These are phyloP conservation scores for Trichogramma dendrolimi DNA, from an alignment of 2,888 invertebrate species.

Conservation along the genomic window DNA sequence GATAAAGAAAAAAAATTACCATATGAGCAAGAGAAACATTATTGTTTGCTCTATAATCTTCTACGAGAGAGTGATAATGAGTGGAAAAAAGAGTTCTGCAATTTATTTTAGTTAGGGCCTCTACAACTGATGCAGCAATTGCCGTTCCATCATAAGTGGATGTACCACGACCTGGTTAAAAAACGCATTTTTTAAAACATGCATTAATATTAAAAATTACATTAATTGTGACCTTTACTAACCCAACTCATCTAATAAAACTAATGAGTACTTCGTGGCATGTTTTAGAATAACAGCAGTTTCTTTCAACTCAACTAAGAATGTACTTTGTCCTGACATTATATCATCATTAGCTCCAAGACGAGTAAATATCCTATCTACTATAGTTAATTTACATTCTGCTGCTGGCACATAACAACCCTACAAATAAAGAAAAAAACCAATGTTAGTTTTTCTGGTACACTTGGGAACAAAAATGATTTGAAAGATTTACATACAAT, in stretches of 20 bases:
- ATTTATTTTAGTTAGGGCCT: constrained; percentile 66
- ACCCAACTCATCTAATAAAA: constrained; percentile 83
- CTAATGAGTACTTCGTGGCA: constrained; percentile 63
- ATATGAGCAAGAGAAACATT: constrained; percentile 79
- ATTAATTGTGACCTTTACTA: constrained; percentile 30
- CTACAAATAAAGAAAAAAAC: constrained; percentile 54
- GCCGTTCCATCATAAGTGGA: constrained; percentile 97
- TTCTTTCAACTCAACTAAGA: constrained; percentile 89
- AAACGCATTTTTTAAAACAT: constrained; percentile 2
- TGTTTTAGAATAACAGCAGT: constrained; percentile 86
- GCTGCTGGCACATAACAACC: constrained; percentile 89
- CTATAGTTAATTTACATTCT: constrained; percentile 70
- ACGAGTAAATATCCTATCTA: constrained; percentile 93
- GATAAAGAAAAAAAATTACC: constrained; percentile 55
- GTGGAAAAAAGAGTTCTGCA: constrained; percentile 90
- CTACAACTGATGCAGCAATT: constrained; percentile 86
- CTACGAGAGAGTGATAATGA: constrained; percentile 89
- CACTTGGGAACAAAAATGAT: background rate
- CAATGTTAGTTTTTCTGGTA: constrained; percentile 1
- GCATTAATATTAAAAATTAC: background rate
- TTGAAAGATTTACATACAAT: constrained; percentile 61
- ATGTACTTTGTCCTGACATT: constrained; percentile 90
- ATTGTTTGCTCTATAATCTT: constrained; percentile 67
- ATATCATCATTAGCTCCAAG: constrained; percentile 89
- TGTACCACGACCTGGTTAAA: constrained; percentile 75